Evolutionary conservation across 2,113 vertebrate species (phyloP), one percentile per base, ranked within the genome.

Genomic region (Sander lucioperca): DNA sequence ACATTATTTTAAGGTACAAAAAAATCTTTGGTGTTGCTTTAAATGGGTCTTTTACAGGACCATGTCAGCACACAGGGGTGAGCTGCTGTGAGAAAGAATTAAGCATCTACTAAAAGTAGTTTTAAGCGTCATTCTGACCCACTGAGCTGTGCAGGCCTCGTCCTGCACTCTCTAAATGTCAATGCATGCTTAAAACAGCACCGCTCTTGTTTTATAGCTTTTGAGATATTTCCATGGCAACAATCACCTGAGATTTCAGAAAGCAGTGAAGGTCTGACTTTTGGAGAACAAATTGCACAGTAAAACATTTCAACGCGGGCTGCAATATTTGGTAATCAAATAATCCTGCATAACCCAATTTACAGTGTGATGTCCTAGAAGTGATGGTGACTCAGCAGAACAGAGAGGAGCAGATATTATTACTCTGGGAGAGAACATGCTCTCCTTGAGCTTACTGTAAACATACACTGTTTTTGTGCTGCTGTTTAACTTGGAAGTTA

Each of bases 301-400:
- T 15, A 18, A 77, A 54, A 53, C 8, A 8, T 54, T 23, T 51
- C 43, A 36, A 59, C 14, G 2, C 13, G 21, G 19, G 65, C 71
- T 50, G 68, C 33, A 71, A n/a, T 73, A 68, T 77, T 84, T 64
- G 73, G 48, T 71, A 73, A 83, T 80, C 43, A 54, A 83, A 89
- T 74, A 59, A 74, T 80, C 50, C 71, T 25, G 19, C 48, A 73
- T 87, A 83, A 92, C 76, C 80, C 83, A 86, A 56, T 90, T 90
- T 83, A 66, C 72, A 66, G 75, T 10, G 70, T 13, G 67, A 30
- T 77, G 86, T 86, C 90, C 78, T 62, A 80, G 82, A 85, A 85
- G 7, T 48, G 82, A 23, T 23, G 87, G 83, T 93, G 91, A 93
- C 78, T 91, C 93, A 91, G 93, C 93, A 91, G 69, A 91, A 51